Percentiles rank a stretch among this genome's conserved stretches.
Conservation (phyloP, 1,140 invertebrate genomes). For the Calliphora vicina region DNA sequence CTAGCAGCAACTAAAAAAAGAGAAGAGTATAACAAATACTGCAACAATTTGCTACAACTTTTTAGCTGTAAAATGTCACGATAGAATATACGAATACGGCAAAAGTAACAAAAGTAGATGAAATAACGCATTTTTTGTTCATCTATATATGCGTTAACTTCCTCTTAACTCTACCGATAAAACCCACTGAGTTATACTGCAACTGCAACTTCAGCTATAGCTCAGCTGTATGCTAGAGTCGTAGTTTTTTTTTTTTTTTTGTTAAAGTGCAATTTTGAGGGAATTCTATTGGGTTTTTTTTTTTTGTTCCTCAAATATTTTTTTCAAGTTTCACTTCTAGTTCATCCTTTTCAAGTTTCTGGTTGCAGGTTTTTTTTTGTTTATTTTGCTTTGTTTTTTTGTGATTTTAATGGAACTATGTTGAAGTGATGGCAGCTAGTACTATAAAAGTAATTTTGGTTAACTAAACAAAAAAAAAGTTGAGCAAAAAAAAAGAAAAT, state of each 20-base stretch:
- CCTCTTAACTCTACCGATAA: background rate
- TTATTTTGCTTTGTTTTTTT: no score
- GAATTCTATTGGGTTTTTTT: background rate
- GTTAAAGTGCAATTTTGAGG: background rate
- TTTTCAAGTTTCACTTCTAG: background rate
- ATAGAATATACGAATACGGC: background rate
- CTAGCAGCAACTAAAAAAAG: background rate
- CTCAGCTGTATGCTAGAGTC: background rate
- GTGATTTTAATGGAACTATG: background rate
- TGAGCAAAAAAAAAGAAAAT: no score
- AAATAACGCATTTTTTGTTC: background rate
- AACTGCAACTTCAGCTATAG: background rate
- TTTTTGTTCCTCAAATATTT: background rate
- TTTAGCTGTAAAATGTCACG: background rate
- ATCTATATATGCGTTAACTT: no score
- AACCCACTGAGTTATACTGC: background rate
- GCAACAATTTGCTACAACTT: background rate
- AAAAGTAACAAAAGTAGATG: background rate
- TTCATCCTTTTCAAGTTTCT: no score
- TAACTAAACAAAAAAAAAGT: background rate
- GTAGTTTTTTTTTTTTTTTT: background rate
- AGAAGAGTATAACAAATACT: background rate
- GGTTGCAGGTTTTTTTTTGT: no score
- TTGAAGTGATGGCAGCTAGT: background rate
- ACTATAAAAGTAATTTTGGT: slow-evolving; percentile 1